These are phyloP conservation scores for Caenorhabditis japonica DNA, from an alignment of 2,888 invertebrate species.

Conservation along the genomic window DNA sequence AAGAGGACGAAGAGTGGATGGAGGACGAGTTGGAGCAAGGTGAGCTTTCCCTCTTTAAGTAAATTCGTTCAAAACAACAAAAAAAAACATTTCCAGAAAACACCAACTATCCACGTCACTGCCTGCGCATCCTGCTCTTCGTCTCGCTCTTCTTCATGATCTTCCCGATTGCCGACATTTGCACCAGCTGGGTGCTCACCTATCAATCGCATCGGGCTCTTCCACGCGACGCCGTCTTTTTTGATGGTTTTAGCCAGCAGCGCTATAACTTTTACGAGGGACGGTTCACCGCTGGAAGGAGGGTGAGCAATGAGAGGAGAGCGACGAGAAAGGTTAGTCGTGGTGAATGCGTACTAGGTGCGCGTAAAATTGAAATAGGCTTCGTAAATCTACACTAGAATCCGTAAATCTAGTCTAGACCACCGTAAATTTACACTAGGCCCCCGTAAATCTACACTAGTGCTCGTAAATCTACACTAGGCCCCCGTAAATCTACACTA, in stretches of 20 bases:
- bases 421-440: too few species aligned
- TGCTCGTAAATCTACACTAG: too few species aligned
- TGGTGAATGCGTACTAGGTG: too few species aligned
- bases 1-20: constrained; percentile 25
- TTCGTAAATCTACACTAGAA: too few species aligned
- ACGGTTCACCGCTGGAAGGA: not conserved
- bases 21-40: too few species aligned
- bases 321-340: constrained; percentile 25
- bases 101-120: not conserved
- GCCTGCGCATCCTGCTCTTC: constrained; percentile 1
- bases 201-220: not conserved
- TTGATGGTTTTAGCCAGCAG: constrained; percentile 26
- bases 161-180: constrained; percentile 27
- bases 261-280: constrained; percentile 11
- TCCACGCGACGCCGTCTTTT: not conserved
- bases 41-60: too few species aligned
- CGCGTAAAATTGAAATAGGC: too few species aligned
- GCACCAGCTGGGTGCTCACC: constrained; percentile 17
- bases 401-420: too few species aligned
- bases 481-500: too few species aligned
- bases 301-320: constrained; percentile 7
- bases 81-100: not conserved
- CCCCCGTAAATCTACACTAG: too few species aligned
- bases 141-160: constrained; percentile 9
- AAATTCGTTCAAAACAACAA: not conserved